Base-by-base conservation (phyloP, 1,140 invertebrate species). In the Pseudomyrmex flavicornis region DNA sequence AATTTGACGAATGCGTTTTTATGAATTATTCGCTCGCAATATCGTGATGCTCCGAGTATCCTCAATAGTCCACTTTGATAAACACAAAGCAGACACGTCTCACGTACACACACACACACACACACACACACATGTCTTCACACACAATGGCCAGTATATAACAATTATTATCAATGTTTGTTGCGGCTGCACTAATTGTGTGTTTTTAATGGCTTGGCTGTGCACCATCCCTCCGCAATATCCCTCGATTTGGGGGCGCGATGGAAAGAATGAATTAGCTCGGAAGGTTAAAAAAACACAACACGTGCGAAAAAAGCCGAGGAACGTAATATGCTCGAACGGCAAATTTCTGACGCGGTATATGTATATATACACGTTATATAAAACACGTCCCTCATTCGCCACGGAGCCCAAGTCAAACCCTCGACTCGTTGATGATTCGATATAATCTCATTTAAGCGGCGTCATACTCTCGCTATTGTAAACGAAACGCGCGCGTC, bases 121-220 rank as follows among this genome's bases (percentile, higher is more conserved):
- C 15, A 10, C 7, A 17, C 44, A 22, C 46, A 50, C 65, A 20
- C 15, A 69, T 5, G 80, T 13, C 4, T 5, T 8, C 20, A 61
- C 26, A 12, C n/a, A n/a, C 63, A 56, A 35, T 58, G 82, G 54
- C 26, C 74, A 61, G 52, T 52, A 87, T 74, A 82, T 83, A 86
- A 89, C 85, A 84, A 88, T 89, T 84, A 92, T 92, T 92, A 92
- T 93, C 91, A 90, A 93, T 93, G 92, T 93, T 93, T 90, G 89
- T 90, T 92, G 91, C 91, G 90, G 89, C 91, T 92, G 91, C 92
- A 92, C 89, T 94, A 92, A 93, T 94, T 93, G 91, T 91, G 91
- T 92, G 90, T 93, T 93, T 88, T 93, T 92, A 92, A 92, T 90
- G 89, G 93, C 93, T 93, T 92, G 89, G 89, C 90, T 92, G 90